Evolutionary conservation across 1,140 invertebrate genomes (phyloP).

Genomic region (Bombus sibiricus): DNA sequence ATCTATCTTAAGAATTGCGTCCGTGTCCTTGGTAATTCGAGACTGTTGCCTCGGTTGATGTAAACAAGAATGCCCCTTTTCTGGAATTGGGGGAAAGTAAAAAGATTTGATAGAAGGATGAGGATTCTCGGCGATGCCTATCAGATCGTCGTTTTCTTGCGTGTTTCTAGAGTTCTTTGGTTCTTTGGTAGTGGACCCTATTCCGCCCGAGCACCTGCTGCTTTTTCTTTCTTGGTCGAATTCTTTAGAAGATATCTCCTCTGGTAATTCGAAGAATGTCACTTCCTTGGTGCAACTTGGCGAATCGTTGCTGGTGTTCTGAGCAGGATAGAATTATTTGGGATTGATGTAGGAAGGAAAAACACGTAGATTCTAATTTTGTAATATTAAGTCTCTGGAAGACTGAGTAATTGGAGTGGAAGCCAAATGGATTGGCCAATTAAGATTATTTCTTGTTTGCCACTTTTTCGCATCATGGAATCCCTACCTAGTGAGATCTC

Average conservation of each 20-base stretch:
- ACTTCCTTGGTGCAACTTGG: not conserved
- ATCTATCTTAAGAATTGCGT: slow-evolving; percentile 61
- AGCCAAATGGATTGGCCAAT: not conserved
- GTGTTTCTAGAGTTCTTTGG: too few species aligned
- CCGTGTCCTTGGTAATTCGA: slow-evolving; percentile 38
- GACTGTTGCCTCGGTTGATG: not conserved
- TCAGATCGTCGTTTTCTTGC: slow-evolving; percentile 35
- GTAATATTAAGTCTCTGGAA: not conserved
- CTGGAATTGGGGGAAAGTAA: slow-evolving; percentile 52
- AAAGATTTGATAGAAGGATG: slow-evolving; percentile 63
- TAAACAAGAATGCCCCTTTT: not conserved
- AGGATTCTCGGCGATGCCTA: slow-evolving; percentile 61
- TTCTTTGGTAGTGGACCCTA: not conserved
- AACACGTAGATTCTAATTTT: not conserved
- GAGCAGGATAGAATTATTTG: not conserved
- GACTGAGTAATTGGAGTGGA: not conserved
- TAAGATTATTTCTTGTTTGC: not conserved
- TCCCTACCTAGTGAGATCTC: not conserved
- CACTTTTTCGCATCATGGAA: not conserved
- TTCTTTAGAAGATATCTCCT: not conserved
- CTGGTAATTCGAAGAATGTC: not conserved
- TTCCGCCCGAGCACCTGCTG: not conserved
- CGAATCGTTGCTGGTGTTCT: not conserved
- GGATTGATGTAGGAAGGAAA: not conserved
- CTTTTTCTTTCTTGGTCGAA: not conserved